Base-by-base conservation (phyloP, 2,797 vertebrate species). In the Pangasius macronema region DNA sequence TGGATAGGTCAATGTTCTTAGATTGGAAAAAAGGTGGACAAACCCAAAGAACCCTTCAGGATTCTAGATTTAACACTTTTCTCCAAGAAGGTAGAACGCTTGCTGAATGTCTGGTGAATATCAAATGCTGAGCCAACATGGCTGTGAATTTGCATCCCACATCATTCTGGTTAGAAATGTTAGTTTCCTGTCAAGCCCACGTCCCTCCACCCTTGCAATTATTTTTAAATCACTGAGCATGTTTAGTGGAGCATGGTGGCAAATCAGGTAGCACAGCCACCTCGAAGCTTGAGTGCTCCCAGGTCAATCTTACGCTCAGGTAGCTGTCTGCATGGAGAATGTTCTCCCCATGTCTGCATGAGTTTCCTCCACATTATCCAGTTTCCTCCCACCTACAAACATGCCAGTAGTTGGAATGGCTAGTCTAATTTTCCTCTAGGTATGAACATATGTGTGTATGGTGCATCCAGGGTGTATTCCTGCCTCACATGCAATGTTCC, bases 91-190 rank as follows among this genome's bases (percentile, higher is more conserved):
- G 46, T 76, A 51, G 27, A 76, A n/a, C 24, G 9, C 18, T 79
- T 79, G 7, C 8, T 20, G 18, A 33, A 36, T 61, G 51, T 79
- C 76, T 57, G 53, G 76, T 79, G 76, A 57, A 79, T 57, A 72
- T 87, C 61, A n/a, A 33, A 85, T 83, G 70, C 83, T 65, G 82
- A 33, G 51, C 30, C 76, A 79, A 79, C 53, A 36, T 79, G 30
- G 76, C 51, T 22, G 8, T 36, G n/a, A 65, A 67, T n/a, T 72
- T 84, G 63, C 83, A 36, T 49, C 63, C 68, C 63, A 68, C 63
- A 24, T 67, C 83, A 68, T 55, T 67, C 65, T 57, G 63, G 18
- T 11, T 33, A 65, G 42, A 68, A 67, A 53, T 84, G 53, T 57
- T 22, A 79, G 76, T 57, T 79, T 79, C 51, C 36, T 82, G 36